A percentile compares a stretch with the other conserved stretches of the same genome.
Evolutionary conservation across 1,140 invertebrate species (phyloP).

Genomic region (Charaxes varanes): DNA sequence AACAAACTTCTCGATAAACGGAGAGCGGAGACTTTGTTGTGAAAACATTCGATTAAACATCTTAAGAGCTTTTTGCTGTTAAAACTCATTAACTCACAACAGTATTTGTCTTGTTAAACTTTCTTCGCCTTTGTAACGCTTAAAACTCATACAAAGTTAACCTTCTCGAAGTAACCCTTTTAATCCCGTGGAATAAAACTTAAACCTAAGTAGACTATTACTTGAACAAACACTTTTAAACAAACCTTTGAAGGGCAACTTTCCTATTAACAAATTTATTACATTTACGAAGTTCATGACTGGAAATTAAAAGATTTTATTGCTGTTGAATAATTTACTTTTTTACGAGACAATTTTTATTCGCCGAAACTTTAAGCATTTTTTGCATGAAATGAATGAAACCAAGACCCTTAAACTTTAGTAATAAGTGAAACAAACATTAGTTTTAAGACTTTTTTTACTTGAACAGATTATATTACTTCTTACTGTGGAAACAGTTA

Average conservation of each 20-base stretch:
- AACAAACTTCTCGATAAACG: background rate
- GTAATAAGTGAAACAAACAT: no score
- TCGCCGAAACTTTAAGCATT: no score
- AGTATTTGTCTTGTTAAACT: constrained; percentile 15
- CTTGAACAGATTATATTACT: no score
- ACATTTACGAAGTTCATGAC: no score
- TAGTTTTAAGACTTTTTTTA: no score
- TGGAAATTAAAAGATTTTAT: no score
- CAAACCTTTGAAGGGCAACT: constrained; percentile 2
- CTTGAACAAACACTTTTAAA: constrained; percentile 4
- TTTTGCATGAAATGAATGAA: no score
- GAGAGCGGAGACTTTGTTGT: background rate
- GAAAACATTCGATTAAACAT: constrained; percentile 7
- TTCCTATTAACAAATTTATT: constrained; percentile 4
- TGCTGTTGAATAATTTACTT: no score
- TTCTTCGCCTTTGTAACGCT: constrained; percentile 4
- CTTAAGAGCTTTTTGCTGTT: constrained; percentile 25
- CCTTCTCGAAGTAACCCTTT: constrained; percentile 10
- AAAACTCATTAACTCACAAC: constrained; percentile 11
- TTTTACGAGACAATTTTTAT: no score
- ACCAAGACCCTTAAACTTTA: no score
- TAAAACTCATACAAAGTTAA: constrained; percentile 10
- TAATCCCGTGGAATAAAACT: constrained; percentile 7
- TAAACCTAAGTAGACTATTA: constrained; percentile 6
- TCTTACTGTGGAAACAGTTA: no score